Evolutionary conservation across 2,113 vertebrate species (phyloP).

Genomic region (Sceloporus undulatus): DNA sequence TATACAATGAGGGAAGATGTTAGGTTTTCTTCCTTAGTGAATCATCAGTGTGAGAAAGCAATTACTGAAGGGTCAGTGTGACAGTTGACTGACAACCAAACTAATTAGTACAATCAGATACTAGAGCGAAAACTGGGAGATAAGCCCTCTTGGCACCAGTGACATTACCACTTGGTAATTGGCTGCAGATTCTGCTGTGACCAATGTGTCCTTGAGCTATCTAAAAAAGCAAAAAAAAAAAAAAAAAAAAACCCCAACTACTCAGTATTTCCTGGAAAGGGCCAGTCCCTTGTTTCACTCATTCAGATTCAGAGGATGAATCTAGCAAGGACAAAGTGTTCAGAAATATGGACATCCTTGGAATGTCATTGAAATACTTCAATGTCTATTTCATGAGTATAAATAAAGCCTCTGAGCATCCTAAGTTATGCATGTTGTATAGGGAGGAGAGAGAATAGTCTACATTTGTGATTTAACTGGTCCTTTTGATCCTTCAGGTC

Average conservation of each 20-base stretch:
- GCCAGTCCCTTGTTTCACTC: neutral
- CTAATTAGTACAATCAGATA: rapidly evolving
- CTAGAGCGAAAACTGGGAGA: neutral
- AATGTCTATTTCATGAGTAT: neutral
- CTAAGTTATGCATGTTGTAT: neutral
- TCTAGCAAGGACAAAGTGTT: neutral
- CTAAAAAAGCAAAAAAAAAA: neutral
- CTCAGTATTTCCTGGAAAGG: neutral
- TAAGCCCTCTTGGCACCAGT: neutral
- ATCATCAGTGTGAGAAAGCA: conserved; percentile 27
- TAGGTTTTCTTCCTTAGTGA: conserved; percentile 14
- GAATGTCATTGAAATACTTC: neutral
- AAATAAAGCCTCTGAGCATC: neutral
- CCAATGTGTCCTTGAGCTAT: neutral
- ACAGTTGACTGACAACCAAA: neutral
- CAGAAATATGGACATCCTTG: neutral
- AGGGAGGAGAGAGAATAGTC: neutral
- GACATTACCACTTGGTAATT: conserved; percentile 21
- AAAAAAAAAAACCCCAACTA: neutral
- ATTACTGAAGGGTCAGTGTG: conserved; percentile 16
- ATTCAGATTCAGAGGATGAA: conserved; percentile 11
- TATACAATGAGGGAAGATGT: rapidly evolving
- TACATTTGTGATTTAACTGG: neutral
- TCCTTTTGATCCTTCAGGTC: neutral
- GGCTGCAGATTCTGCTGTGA: neutral